Evolutionary conservation across 2,888 invertebrate genomes (phyloP), one percentile per base, ranked within the genome.

Genomic region (Calephelis perditalis): DNA sequence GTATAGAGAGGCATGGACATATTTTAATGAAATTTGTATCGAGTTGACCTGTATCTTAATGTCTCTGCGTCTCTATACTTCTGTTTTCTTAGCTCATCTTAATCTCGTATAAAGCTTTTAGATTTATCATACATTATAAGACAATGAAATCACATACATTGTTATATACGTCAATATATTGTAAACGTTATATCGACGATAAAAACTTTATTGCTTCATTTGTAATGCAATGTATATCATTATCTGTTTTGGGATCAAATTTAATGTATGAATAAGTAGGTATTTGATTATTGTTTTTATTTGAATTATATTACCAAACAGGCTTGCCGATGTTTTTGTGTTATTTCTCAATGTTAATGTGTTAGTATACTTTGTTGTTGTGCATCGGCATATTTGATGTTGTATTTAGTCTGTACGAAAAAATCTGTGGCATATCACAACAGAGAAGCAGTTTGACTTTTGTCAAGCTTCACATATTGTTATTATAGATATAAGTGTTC

Each of bases 361-460:
- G 6, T 40, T 40, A 40, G 8, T 8, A 40, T 40, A 8, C 5
- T 40, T 40, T 40, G 40, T 40, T 40, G 40, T 40, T 40, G 12
- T 37, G 46, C 55, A 56, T 37, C 46, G 57, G 43, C 40, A 26
- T 45, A 11, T 43, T 43, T 7, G 15, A 35, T 60, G 10, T n/a
- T 6, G 46, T 37, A 60, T 60, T 56, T 10, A 60, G 46, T 60
- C 46, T 60, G 59, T 60, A 60, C 35, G 45, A 45, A 59, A 70
- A 69, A 75, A 76, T 79, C 74, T 79, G 81, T 85, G 85, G 86
- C 89, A 89, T 89, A 89, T 89, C 89, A 88, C 77, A 74, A 79
- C 77, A 26, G 65, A 60, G 73, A 70, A 73, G 71, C 70, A 73
- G 70, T 73, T 76, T 77, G 75, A 72, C 71, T 69, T 37, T 62